phyloP scores from a whole-genome alignment of 1,140 invertebrate genomes.

The Leptestheria dahalacensis region DNA sequence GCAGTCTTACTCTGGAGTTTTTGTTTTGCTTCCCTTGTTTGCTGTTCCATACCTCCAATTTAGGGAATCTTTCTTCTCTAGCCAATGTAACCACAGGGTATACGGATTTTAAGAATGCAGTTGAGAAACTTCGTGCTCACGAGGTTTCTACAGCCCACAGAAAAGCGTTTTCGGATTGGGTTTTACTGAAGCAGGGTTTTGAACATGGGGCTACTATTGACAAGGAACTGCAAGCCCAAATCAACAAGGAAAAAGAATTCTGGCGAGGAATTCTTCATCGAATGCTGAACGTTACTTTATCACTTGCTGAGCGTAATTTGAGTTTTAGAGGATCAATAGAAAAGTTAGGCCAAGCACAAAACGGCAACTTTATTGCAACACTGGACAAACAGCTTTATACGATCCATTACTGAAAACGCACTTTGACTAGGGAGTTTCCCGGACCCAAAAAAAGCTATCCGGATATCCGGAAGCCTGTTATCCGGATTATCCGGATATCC shows the following conservation, averaged over 20 bases:
- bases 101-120: not conserved
- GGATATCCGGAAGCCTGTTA: too few species aligned
- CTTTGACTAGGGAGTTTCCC: too few species aligned
- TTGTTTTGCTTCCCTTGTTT: not conserved
- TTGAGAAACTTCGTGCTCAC: not conserved
- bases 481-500: too few species aligned
- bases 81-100: not conserved
- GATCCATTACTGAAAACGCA: too few species aligned
- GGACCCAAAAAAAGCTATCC: too few species aligned
- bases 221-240: not conserved
- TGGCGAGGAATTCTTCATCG: not conserved
- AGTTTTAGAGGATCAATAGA: not conserved
- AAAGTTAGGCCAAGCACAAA: not conserved
- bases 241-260: not conserved
- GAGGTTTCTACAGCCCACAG: not conserved
- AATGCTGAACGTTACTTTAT: not conserved
- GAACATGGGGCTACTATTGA: not conserved
- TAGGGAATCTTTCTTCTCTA: not conserved
- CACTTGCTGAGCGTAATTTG: not conserved
- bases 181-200: not conserved
- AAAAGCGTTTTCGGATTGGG: not conserved
- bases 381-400: too few species aligned
- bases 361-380: too few species aligned
- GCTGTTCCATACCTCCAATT: not conserved
- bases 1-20: not conserved